Percentiles rank a stretch among this genome's conserved stretches.
phyloP scores from a whole-genome alignment of 2,113 vertebrate genomes.

The Aspiorhynchus laticeps region DNA sequence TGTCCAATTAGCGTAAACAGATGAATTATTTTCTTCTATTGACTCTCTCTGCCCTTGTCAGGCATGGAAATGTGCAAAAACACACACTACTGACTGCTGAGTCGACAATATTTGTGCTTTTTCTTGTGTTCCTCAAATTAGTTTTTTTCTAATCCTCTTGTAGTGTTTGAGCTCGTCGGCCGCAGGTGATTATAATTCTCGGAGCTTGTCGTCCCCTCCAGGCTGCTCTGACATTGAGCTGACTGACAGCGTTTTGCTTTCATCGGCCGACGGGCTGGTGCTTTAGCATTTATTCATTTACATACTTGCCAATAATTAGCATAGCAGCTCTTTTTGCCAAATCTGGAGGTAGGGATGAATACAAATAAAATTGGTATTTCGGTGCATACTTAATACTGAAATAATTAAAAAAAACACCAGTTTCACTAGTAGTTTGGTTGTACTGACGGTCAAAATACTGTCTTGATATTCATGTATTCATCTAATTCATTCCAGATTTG shows the following conservation, averaged over 20 bases:
- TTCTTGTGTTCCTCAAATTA: constrained; percentile 50
- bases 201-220: constrained; percentile 51
- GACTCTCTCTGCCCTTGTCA: constrained; percentile 17
- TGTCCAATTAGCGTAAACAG: constrained; percentile 47
- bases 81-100: constrained; percentile 48
- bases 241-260: constrained; percentile 60
- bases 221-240: constrained; percentile 54
- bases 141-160: constrained; percentile 38
- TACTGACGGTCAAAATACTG: background rate
- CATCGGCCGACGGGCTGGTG: constrained; percentile 29
- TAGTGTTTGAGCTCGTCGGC: constrained; percentile 25
- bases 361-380: too few relatives aligned
- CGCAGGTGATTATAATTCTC: constrained; percentile 56
- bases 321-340: background rate
- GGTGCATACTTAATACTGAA: background rate
- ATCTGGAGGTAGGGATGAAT: too few relatives aligned
- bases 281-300: constrained; percentile 58
- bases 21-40: constrained; percentile 26
- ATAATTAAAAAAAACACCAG: background rate
- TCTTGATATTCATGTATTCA: too few relatives aligned
- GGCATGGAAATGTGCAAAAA: constrained; percentile 15
- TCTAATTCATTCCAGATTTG: background rate
- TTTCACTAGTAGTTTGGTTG: background rate
- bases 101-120: constrained; percentile 42
- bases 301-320: constrained; percentile 61